Conservation (phyloP, 2,113 vertebrate species). For the Pardalotus punctatus region DNA sequence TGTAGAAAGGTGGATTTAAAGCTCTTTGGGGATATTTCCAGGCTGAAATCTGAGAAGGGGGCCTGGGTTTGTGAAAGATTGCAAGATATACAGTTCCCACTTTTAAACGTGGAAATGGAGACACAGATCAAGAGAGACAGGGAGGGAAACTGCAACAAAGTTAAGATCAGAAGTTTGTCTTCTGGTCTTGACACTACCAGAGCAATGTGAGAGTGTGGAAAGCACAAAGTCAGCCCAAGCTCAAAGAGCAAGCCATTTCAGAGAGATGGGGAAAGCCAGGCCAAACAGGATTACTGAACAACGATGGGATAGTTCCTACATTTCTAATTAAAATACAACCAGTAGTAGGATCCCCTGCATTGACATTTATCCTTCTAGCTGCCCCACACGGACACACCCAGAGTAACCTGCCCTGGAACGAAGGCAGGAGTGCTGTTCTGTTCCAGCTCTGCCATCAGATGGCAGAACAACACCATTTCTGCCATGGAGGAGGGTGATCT, state of each 20-base stretch:
- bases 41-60: not conserved
- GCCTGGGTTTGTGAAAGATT: not conserved
- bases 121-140: not conserved
- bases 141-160: not conserved
- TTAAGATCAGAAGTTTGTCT: not conserved
- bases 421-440: not conserved
- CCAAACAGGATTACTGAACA: not conserved
- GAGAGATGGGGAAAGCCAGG: not conserved
- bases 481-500: fast-evolving
- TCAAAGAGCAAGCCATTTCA: not conserved
- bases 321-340: not conserved
- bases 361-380: not conserved
- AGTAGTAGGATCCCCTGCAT: not conserved
- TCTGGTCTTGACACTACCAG: not conserved
- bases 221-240: not conserved
- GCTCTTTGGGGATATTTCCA: not conserved
- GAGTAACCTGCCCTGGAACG: fast-evolving
- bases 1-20: not conserved
- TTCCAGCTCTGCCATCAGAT: constrained; percentile 20
- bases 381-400: not conserved
- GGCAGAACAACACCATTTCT: constrained; percentile 9
- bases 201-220: fast-evolving
- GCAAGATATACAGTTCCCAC: not conserved
- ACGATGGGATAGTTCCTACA: not conserved
- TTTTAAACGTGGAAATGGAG: not conserved